A percentile compares a stretch with the other conserved stretches of the same genome.
These are phyloP conservation scores for Microtus obscurus DNA, from an alignment of 2,797 vertebrate genomes.

Conservation along the genomic window DNA sequence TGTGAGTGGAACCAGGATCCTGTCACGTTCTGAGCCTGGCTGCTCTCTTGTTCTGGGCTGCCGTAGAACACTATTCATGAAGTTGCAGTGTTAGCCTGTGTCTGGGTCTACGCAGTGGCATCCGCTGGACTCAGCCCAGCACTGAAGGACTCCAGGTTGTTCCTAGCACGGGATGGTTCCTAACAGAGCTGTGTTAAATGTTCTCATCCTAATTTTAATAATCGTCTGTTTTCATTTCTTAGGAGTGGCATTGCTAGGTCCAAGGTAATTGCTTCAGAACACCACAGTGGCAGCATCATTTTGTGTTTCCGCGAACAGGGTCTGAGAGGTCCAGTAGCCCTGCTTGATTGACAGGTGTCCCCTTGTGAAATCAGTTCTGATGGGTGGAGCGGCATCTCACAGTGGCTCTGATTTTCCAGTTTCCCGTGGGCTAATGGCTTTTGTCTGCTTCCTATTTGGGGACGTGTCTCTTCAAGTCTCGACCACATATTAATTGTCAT, in stretches of 20 bases:
- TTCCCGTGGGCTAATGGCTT: neutral
- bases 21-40: no score
- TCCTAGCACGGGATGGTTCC: neutral
- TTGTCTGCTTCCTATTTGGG: neutral
- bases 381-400: no score
- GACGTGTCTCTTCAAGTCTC: neutral
- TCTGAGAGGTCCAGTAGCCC: neutral
- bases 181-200: neutral
- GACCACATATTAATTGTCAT: neutral
- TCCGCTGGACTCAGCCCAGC: neutral
- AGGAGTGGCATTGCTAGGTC: neutral
- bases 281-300: neutral
- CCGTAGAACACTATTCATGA: neutral
- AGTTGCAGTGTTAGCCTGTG: neutral
- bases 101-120: rapidly evolving
- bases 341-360: no score
- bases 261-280: neutral
- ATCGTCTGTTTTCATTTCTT: neutral
- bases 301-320: neutral
- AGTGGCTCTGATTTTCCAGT: neutral
- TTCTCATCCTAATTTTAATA: neutral
- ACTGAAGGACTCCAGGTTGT: neutral
- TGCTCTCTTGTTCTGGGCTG: neutral
- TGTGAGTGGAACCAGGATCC: neutral
- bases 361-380: no score